Evolutionary conservation across 2,888 invertebrate genomes (phyloP).

Genomic region (Mythimna vitellina): DNA sequence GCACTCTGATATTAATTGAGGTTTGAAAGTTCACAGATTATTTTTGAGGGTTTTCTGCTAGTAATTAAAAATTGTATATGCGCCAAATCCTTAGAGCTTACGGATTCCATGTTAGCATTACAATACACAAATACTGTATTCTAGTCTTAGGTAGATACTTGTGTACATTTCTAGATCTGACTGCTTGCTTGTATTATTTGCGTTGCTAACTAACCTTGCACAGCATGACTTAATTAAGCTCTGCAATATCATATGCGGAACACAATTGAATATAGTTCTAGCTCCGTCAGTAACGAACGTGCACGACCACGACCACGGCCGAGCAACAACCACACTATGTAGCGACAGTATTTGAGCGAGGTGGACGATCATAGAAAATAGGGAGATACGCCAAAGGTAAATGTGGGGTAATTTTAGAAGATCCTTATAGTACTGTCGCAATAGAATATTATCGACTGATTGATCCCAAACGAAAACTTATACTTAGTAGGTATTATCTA

Average conservation of each 20-base stretch:
- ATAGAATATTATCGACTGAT: too few species aligned
- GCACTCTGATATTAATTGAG: not conserved
- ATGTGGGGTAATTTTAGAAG: too few species aligned
- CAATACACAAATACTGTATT: not conserved
- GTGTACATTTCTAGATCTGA: not conserved
- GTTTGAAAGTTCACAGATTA: not conserved
- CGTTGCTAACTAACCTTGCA: not conserved
- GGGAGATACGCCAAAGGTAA: not conserved
- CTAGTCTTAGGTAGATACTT: not conserved
- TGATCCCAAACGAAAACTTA: too few species aligned
- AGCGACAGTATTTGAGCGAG: not conserved
- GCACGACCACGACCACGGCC: not conserved
- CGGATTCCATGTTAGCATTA: not conserved
- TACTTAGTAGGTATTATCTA: too few species aligned
- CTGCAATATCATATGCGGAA: slow-evolving; percentile 10
- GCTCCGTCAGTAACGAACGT: slow-evolving; percentile 7
- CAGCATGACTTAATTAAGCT: slow-evolving; percentile 10
- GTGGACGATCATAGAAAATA: slow-evolving; percentile 10
- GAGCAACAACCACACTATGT: not conserved
- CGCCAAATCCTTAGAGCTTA: not conserved
- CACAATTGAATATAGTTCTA: slow-evolving; percentile 8
- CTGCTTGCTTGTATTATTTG: not conserved
- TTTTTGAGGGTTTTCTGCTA: not conserved
- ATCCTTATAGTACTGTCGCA: too few species aligned
- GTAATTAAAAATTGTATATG: not conserved